phyloP scores from a whole-genome alignment of 2,113 vertebrate genomes.

The Lamprologus tigripictilis region DNA sequence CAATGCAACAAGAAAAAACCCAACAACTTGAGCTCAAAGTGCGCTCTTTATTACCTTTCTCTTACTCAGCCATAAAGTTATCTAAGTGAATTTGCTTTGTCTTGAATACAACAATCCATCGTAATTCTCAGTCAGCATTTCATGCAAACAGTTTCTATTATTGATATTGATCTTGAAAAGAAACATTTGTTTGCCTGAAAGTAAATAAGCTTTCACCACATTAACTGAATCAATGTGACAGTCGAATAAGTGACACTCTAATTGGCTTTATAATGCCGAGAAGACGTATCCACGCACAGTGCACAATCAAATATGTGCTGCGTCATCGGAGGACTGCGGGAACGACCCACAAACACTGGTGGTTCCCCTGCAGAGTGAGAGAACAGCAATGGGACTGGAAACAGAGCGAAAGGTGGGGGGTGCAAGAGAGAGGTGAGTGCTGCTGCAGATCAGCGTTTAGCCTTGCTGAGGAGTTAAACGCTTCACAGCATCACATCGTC shows the following conservation, averaged over 20 bases:
- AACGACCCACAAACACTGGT: slow-evolving; percentile 19
- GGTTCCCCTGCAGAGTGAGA: slow-evolving; percentile 55
- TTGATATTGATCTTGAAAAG: background rate
- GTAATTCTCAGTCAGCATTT: background rate
- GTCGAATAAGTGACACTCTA: background rate
- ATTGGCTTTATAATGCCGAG: background rate
- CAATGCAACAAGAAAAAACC: background rate
- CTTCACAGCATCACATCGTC: slow-evolving; percentile 19
- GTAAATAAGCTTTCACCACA: background rate
- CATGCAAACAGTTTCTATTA: background rate
- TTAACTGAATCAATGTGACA: background rate
- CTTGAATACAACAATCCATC: background rate
- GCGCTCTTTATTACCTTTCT: background rate
- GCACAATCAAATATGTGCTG: slow-evolving; percentile 21
- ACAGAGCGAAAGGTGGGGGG: background rate
- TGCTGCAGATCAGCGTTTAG: slow-evolving; percentile 32
- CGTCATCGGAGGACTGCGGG: slow-evolving; percentile 54
- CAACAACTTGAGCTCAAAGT: background rate
- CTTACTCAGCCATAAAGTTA: background rate
- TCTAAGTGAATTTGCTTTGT: background rate
- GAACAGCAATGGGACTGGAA: slow-evolving; percentile 48
- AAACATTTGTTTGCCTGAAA: background rate
- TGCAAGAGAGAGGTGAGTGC: slow-evolving; percentile 7
- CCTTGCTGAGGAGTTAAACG: slow-evolving; percentile 31
- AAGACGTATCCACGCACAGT: background rate